Conservation (phyloP, 2,797 vertebrate genomes). For the Tenualosa ilisha region DNA sequence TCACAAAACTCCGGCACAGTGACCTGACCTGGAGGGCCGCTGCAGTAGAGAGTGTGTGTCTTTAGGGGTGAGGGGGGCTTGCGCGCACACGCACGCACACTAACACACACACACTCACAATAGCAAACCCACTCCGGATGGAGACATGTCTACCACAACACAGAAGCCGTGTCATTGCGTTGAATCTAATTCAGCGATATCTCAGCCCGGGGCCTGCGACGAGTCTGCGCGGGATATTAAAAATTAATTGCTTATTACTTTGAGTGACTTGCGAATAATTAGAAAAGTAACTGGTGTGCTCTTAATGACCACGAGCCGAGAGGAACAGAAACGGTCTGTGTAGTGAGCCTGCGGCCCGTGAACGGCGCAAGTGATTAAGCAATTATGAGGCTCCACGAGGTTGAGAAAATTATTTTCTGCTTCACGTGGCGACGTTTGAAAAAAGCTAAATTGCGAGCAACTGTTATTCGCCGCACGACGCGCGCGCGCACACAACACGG, state of each 20-base stretch:
- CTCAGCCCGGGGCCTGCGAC: neutral
- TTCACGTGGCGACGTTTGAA: constrained; percentile 45
- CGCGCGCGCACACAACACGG: neutral
- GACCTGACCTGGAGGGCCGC: too few species aligned
- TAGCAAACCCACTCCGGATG: neutral
- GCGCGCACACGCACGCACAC: neutral
- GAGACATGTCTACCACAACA: neutral
- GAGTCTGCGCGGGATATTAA: constrained; percentile 55
- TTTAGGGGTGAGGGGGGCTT: neutral
- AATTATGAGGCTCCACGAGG: constrained; percentile 63
- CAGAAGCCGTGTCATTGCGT: neutral
- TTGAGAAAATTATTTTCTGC: constrained; percentile 67
- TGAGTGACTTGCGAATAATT: constrained; percentile 60
- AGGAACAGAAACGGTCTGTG: constrained; percentile 39
- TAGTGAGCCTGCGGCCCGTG: constrained; percentile 50
- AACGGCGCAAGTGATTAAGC: constrained; percentile 64
- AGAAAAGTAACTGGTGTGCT: constrained; percentile 59
- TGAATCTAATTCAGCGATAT: neutral
- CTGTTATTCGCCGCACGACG: neutral
- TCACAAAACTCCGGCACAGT: too few species aligned
- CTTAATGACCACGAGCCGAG: constrained; percentile 58
- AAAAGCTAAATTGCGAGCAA: constrained; percentile 37
- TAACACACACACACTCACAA: neutral
- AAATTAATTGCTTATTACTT: constrained; percentile 62
- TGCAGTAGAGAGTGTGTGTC: neutral